Evolutionary conservation across 92 coral and sea anemone genomes (phyloP), one percentile per base, ranked within the genome.

Genomic region (Nematostella vectensis): DNA sequence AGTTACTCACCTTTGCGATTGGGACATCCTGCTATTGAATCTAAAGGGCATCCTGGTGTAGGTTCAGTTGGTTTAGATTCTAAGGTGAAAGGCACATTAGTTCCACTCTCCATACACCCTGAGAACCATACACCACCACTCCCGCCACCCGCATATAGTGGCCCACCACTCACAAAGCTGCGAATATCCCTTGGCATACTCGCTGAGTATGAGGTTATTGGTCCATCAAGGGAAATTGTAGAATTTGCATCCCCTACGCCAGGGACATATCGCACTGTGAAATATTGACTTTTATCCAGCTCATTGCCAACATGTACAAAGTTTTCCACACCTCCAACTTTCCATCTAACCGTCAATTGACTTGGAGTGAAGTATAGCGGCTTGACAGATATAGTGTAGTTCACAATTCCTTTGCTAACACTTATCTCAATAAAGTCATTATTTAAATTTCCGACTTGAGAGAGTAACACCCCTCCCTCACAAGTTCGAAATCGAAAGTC

Each of bases 101-200:
- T 58, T 25, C 98, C 98, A 86, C 94, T 81, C 55, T 48, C 81
- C 57, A 91, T 78, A 54, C 98, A 91, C 23, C 98, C 98, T 42
- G 80, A 54, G 57, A 85, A 91, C 19, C 91, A 94, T 25, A 38
- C 50, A 27, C 27, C 77, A 2, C 25, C 33, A 11, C 72, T 69
- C 29, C n/a, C 25, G 13, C 30, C 49, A 25, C 98, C 98, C 26
- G 80, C 95, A 60, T 29, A 55, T 50, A 91, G 50, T 21, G 86
- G 88, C 1, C 84, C 93, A 39, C 62, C 57, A 51, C 57, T 42
- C 23, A 0, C 31, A 75, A 91, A 74, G 43, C 21, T 40, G 31
- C 71, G 48, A 51, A 91, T 61, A 27, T 48, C 45, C 38, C 74
- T 73, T 36, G 87, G 70, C 29, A 91, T 68, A 8, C 48, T 60